Percentiles rank a stretch among this genome's conserved stretches.
phyloP scores from a whole-genome alignment of 2,797 vertebrate genomes.

The Tolypeutes matacus region DNA sequence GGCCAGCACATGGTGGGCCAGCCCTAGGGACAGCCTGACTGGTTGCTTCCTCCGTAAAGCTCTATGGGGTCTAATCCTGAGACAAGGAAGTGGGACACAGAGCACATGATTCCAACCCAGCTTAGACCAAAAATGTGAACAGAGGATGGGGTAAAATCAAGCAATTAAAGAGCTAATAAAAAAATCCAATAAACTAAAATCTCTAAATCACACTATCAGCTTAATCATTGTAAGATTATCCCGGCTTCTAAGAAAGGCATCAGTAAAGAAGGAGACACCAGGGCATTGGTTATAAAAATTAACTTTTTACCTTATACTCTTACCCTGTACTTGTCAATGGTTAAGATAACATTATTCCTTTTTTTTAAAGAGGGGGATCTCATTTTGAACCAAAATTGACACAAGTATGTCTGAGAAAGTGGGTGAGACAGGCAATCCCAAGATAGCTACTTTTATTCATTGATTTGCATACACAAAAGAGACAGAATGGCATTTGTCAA shows the following conservation, averaged over 20 bases:
- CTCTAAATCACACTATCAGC: not conserved
- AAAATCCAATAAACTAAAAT: not conserved
- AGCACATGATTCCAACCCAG: not conserved
- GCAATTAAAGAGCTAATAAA: not conserved
- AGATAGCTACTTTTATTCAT: too few relatives aligned
- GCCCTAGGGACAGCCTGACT: not conserved
- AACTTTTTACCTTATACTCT: not conserved
- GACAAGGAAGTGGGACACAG: not conserved
- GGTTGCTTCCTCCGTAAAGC: not conserved
- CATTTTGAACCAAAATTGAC: too few relatives aligned
- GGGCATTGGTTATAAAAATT: not conserved
- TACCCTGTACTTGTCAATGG: not conserved
- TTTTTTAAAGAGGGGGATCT: too few relatives aligned
- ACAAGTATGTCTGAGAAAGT: too few relatives aligned
- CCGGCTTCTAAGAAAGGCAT: not conserved
- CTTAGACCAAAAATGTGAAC: not conserved
- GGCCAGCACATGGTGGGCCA: accelerated
- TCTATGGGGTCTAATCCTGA: not conserved
- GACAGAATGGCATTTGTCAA: too few relatives aligned
- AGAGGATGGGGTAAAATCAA: not conserved
- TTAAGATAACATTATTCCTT: too few relatives aligned
- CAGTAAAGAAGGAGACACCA: not conserved
- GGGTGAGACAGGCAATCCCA: too few relatives aligned
- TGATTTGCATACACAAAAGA: too few relatives aligned
- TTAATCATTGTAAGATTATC: not conserved